Conservation (phyloP, 92 coral and sea anemone genomes). For the Phymanthus crucifer region DNA sequence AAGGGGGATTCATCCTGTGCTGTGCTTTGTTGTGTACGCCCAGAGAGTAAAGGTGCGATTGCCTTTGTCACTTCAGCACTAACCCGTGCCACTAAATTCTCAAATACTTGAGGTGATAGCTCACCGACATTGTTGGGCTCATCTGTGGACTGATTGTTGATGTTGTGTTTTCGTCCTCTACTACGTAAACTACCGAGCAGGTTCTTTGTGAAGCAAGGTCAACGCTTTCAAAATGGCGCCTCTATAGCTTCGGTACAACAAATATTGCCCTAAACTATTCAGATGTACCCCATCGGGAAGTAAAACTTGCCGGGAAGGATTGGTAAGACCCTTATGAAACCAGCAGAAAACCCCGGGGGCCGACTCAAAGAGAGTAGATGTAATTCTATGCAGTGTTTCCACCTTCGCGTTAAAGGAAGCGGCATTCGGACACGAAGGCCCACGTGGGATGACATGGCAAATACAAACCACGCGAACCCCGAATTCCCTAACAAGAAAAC, state of each 20-base stretch:
- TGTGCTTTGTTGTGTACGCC: neutral
- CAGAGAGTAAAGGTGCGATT: neutral
- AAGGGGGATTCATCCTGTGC: neutral
- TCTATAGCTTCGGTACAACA: conserved; percentile 21
- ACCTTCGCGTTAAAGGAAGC: conserved; percentile 14
- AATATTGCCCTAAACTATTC: conserved; percentile 9
- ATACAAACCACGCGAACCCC: neutral
- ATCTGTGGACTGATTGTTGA: neutral
- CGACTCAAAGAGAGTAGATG: neutral
- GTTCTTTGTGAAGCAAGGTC: neutral
- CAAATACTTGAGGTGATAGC: neutral
- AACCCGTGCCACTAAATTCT: conserved; percentile 9
- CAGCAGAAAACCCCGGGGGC: conserved; percentile 10
- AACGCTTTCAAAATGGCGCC: no score
- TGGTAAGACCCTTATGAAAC: conserved; percentile 11
- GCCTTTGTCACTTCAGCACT: conserved; percentile 26
- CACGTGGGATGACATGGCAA: conserved; percentile 19
- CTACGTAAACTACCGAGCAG: neutral
- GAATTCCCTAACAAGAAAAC: no score
- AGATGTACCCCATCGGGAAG: conserved; percentile 15
- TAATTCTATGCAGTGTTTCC: neutral
- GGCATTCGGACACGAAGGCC: neutral
- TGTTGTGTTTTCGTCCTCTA: no score
- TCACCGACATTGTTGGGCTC: neutral
- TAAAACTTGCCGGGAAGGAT: conserved; percentile 3